Conservation (phyloP, 2,888 invertebrate genomes). For the Lapara coniferarum region DNA sequence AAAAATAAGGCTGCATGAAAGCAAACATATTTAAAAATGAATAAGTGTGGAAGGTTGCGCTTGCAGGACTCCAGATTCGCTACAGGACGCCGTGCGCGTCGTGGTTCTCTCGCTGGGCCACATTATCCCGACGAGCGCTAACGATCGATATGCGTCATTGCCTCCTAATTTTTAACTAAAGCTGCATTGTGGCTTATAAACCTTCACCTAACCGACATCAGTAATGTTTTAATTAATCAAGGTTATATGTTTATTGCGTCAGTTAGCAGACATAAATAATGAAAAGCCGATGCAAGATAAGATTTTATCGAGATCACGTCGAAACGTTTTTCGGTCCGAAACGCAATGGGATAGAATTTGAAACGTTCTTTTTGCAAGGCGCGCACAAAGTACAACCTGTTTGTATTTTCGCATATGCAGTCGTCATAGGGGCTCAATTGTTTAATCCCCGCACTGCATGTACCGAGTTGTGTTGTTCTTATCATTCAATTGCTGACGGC, state of each 20-base stretch:
- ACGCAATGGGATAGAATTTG: slow-evolving; percentile 26
- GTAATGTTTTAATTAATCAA: slow-evolving; percentile 39
- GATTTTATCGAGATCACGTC: slow-evolving; percentile 43
- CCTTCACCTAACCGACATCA: not conserved
- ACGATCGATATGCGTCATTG: slow-evolving; percentile 62
- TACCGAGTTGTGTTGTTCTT: slow-evolving; percentile 59
- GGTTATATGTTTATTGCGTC: slow-evolving; percentile 31
- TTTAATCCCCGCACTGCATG: slow-evolving; percentile 59
- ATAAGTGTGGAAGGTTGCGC: slow-evolving; percentile 56
- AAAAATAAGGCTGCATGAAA: not conserved
- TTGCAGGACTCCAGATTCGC: slow-evolving; percentile 62
- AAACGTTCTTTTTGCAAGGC: slow-evolving; percentile 25
- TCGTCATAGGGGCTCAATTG: slow-evolving; percentile 66
- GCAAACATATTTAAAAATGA: not conserved
- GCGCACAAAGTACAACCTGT: slow-evolving; percentile 28
- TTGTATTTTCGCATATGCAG: slow-evolving; percentile 37
- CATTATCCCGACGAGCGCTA: slow-evolving; percentile 57
- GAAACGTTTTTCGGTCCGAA: slow-evolving; percentile 20
- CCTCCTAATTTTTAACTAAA: slow-evolving; percentile 41
- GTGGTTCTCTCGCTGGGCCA: slow-evolving; percentile 56
- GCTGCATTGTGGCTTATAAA: slow-evolving; percentile 31
- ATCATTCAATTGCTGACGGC: slow-evolving; percentile 76
- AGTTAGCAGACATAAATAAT: slow-evolving; percentile 43
- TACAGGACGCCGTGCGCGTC: slow-evolving; percentile 61
- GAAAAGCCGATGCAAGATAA: slow-evolving; percentile 46